Conservation (phyloP, 2,797 vertebrate genomes). For the Cirrhinus molitorella region DNA sequence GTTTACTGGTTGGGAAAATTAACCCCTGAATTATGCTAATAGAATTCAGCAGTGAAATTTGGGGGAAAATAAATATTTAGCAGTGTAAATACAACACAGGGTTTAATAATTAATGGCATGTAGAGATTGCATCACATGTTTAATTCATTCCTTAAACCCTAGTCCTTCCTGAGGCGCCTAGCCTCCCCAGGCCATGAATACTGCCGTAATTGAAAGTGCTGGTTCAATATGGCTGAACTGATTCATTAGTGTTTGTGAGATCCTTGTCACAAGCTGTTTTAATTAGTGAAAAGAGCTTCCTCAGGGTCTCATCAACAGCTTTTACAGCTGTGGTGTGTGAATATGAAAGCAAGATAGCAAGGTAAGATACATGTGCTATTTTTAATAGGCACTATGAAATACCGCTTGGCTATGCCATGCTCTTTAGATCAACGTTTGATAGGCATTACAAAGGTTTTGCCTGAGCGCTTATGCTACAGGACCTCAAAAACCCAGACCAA, state of each 20-base stretch:
- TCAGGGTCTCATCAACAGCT: conserved; percentile 43
- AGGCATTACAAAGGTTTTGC: background rate
- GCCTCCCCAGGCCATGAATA: conserved; percentile 59
- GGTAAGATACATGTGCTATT: conserved; percentile 25
- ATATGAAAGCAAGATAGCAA: conserved; percentile 11
- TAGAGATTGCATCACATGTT: conserved; percentile 66
- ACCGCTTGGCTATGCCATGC: background rate
- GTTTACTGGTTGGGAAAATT: conserved; percentile 38
- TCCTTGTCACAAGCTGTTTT: conserved; percentile 54
- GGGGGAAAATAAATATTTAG: conserved; percentile 65
- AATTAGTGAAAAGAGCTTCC: conserved; percentile 54
- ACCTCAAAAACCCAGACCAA: background rate
- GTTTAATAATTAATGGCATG: conserved; percentile 69
- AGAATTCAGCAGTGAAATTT: conserved; percentile 52
- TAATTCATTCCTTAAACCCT: conserved; percentile 67
- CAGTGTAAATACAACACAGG: conserved; percentile 69
- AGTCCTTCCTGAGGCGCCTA: conserved; percentile 17
- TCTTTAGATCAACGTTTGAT: conserved; percentile 3
- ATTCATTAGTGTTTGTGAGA: conserved; percentile 49
- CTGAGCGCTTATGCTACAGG: background rate
- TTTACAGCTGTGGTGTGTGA: conserved; percentile 34
- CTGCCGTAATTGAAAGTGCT: conserved; percentile 61
- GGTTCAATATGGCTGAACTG: conserved; percentile 54
- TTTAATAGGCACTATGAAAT: conserved; percentile 17
- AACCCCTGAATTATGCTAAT: conserved; percentile 57